Base-by-base conservation (phyloP, 2,113 vertebrate genomes). In the Sinocyclocheilus maitianheensis region DNA sequence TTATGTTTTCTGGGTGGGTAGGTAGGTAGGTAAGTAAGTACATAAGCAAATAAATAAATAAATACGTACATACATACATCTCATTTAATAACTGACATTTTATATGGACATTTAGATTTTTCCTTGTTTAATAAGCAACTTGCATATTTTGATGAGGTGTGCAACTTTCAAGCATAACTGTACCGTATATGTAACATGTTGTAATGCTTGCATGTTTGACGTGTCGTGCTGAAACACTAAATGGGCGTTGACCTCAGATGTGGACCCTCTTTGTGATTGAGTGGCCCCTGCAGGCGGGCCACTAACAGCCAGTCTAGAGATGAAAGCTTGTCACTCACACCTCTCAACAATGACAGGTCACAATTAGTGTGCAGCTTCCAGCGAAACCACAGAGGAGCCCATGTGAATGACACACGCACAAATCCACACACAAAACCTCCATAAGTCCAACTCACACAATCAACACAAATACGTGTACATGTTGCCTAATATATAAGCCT, bases 321-420 rank as follows among this genome's bases (percentile, higher is more conserved):
- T 76, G 81, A 86, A 80, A 72, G 53, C 16, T 55, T 76, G 69
- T 86, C 67, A 67, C 22, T 84, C 24, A 43, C 40, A 72, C 12
- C 26, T 51, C 78, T 77, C 46, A 81, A 51, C 48, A 26, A 40
- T 80, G 69, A 84, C 80, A 72, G 76, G 80, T 86, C 65, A 78
- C 58, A 86, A 69, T 89, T 69, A 89, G 69, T 30, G 34, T 51
- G 6, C 16, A 76, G 58, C 77, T 43, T 51, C 30, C 18, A 76
- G 51, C 8, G 0, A 84, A 69, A 67, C 20, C 60, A 60, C 65
- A 60, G 12, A 37, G 26, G 18, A 65, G 16, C 11, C 63, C 63
- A 43, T n/a, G n/a, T 60, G 75, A 77, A 69, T 14, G 46, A 53
- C 63, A 12, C 30, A 10, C 14, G 30, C n/a, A 12, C 8, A 4